Base-by-base conservation (phyloP, 2,797 vertebrate species). In the Hippoglossus hippoglossus region DNA sequence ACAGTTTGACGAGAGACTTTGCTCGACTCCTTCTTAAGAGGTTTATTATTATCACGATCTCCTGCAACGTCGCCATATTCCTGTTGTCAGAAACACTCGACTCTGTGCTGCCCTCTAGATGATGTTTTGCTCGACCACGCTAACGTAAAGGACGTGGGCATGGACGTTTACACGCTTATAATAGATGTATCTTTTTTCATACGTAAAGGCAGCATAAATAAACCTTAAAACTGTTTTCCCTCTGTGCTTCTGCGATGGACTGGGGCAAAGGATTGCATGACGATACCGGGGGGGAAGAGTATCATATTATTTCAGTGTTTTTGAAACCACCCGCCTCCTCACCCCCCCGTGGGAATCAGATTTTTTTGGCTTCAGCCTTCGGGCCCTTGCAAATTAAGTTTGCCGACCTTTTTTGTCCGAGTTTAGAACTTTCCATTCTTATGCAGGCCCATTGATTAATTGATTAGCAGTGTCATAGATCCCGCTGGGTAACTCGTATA, bases 321-420 rank as follows among this genome's bases (percentile, higher is more conserved):
- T 18, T 19, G 10, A 15, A 24, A 0, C 15, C 9, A 5, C 18
- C 28, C 0, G 12, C 67, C 62, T 31, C 18, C 39, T 7, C 71
- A 9, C 11, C 68, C 77, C 56, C 34, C 70, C 83, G 78, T 92
- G 92, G 89, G 89, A 92, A 92, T 79, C 61, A 9, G 9, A 72
- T 36, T 41, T 75, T 75, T 26, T 65, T 36, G 54, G 44, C 47
- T 36, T 1, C 31, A 80, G 72, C 79, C 69, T 53, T 6, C 24
- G 28, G 57, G 60, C 58, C 72, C 72, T 66, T 39, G 34, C 46
- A 49, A 85, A 85, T 82, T 36, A 86, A 84, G 85, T 85, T 85
- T 73, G 67, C 26, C 6, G 55, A 76, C 80, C 73, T 90, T 91
- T 75, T 89, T 90, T 91, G 86, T 91, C 70, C 46, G 34, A 59